phyloP scores from a whole-genome alignment of 2,113 vertebrate species.

The Xiphias gladius region DNA sequence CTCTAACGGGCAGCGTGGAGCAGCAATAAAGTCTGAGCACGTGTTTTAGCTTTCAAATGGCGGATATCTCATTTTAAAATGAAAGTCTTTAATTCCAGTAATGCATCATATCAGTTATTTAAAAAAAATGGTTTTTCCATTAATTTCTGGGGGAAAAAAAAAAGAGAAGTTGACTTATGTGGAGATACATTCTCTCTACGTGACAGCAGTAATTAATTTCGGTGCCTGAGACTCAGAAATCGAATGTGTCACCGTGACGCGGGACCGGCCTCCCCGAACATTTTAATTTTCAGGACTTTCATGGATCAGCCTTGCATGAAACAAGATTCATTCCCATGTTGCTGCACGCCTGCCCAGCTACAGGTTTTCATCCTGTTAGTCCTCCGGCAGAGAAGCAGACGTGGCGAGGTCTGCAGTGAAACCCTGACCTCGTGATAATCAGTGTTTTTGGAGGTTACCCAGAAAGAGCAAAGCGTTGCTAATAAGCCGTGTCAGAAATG shows the following conservation, averaged over 20 bases:
- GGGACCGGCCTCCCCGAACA: not conserved
- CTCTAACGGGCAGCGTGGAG: not conserved
- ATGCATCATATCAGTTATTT: conserved; percentile 22
- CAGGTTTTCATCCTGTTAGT: conserved; percentile 23
- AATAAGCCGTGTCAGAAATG: too few relatives aligned
- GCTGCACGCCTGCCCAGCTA: not conserved
- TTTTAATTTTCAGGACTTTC: conserved; percentile 24
- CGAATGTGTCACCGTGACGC: not conserved
- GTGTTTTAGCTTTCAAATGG: not conserved
- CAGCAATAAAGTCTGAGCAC: not conserved
- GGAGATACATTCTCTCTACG: not conserved
- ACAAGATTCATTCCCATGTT: conserved; percentile 22
- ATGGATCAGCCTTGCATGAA: conserved; percentile 29
- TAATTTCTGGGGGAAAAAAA: conserved; percentile 4
- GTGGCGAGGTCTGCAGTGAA: not conserved
- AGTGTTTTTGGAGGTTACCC: too few relatives aligned
- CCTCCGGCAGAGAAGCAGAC: conserved; percentile 21
- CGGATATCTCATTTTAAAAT: conserved; percentile 13
- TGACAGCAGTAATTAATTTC: conserved; percentile 41
- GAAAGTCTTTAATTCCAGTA: conserved; percentile 26
- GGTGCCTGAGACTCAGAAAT: conserved; percentile 16
- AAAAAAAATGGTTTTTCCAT: conserved; percentile 7
- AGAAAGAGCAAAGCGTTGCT: too few relatives aligned
- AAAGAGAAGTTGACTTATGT: conserved; percentile 11
- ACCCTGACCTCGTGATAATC: not conserved